phyloP scores from a whole-genome alignment of 2,113 vertebrate genomes.

The Neogobius melanostomus region DNA sequence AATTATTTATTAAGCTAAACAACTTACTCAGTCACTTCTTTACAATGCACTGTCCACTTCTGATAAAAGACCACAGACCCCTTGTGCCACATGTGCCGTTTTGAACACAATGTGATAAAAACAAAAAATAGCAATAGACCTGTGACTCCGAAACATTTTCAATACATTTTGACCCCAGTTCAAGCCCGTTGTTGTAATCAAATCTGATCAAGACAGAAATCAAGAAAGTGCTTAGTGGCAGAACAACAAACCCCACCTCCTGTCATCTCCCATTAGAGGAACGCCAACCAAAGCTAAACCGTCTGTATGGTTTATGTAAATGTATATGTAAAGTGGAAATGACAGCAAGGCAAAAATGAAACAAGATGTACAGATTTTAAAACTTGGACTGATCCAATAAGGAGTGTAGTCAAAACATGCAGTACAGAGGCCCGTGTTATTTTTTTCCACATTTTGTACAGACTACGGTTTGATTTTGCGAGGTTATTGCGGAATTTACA shows the following conservation, averaged over 20 bases:
- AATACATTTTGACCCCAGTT: background rate
- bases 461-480: background rate
- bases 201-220: slow-evolving; percentile 7
- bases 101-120: no score
- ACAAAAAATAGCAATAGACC: background rate
- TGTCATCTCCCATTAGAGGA: background rate
- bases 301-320: no score
- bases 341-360: slow-evolving; percentile 4
- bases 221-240: slow-evolving; percentile 5
- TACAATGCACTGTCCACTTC: slow-evolving; percentile 1
- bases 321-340: background rate
- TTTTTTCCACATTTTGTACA: slow-evolving; percentile 4
- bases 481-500: background rate
- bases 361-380: slow-evolving; percentile 9
- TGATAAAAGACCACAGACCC: background rate
- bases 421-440: background rate
- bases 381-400: background rate
- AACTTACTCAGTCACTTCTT: slow-evolving; percentile 1
- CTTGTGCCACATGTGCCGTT: no score
- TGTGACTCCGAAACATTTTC: background rate
- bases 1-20: no score
- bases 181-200: background rate
- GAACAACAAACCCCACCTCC: slow-evolving; percentile 10
- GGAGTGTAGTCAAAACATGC: slow-evolving; percentile 5
- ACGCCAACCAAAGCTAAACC: background rate